These are phyloP conservation scores for Microtus ochrogaster DNA, from an alignment of 2,113 vertebrate genomes.

Conservation along the genomic window DNA sequence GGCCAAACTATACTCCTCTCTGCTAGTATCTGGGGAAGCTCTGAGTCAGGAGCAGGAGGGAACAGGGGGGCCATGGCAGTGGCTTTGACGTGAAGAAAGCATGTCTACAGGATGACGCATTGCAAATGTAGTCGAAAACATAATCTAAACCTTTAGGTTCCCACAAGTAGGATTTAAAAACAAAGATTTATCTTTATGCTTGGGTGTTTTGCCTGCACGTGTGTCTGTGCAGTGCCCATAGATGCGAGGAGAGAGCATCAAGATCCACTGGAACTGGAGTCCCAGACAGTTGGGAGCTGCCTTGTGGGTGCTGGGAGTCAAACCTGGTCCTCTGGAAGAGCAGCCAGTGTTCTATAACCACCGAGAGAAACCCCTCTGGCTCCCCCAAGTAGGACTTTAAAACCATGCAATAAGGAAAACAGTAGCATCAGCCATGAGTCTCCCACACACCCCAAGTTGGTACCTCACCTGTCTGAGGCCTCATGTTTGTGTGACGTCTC, in stretches of 20 bases:
- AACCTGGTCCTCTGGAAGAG: not conserved
- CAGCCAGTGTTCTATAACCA: not conserved
- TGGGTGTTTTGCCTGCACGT: not conserved
- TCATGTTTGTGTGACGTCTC: not conserved
- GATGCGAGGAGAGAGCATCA: not conserved
- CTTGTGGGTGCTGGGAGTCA: not conserved
- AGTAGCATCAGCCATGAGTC: not conserved
- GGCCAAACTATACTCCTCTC: not conserved
- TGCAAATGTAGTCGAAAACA: not conserved
- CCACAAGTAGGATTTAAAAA: not conserved
- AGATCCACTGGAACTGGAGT: not conserved
- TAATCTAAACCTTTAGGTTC: not conserved
- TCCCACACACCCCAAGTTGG: not conserved
- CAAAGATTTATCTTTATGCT: not conserved
- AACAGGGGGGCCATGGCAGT: not conserved
- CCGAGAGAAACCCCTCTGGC: not conserved
- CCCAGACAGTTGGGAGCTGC: not conserved
- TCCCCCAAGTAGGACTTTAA: not conserved
- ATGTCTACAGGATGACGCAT: rapidly evolving
- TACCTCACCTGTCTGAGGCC: not conserved
- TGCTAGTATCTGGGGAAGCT: not conserved
- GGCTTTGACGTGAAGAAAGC: not conserved
- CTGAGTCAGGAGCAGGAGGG: not conserved
- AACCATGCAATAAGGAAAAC: not conserved
- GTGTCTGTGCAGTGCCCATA: not conserved